Conservation (phyloP, 2,888 invertebrate genomes). For the Psylliodes chrysocephalus region DNA sequence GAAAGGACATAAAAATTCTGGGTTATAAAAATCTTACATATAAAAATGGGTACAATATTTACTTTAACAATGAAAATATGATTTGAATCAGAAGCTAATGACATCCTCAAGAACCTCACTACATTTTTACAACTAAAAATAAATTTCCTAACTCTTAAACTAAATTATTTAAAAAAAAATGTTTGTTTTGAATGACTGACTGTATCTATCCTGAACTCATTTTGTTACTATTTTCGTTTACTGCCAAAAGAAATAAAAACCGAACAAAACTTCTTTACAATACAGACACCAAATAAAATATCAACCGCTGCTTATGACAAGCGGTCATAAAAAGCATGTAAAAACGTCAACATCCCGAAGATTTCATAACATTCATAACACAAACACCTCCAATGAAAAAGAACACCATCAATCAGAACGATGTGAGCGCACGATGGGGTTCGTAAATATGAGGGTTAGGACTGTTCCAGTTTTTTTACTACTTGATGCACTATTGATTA, state of each 20-base stretch:
- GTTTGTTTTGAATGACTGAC: neutral
- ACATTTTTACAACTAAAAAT: no score
- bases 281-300: conserved; percentile 7
- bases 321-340: conserved; percentile 2
- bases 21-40: no score
- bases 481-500: no score
- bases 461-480: no score
- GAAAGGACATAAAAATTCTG: no score
- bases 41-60: no score
- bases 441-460: neutral
- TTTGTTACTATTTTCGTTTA: neutral
- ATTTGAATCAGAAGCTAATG: no score
- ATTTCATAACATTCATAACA: conserved; percentile 22
- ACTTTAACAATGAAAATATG: no score
- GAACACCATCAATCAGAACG: conserved; percentile 23
- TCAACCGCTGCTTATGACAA: conserved; percentile 17
- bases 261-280: neutral
- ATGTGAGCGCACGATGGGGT: neutral
- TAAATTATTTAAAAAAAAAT: no score
- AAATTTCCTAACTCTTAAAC: no score
- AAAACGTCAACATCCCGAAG: conserved; percentile 14
- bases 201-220: neutral
- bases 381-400: conserved; percentile 13
- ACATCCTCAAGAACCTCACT: no score
- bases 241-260: neutral